phyloP scores from a whole-genome alignment of 2,797 vertebrate genomes.

The Peromyscus melanophrys region DNA sequence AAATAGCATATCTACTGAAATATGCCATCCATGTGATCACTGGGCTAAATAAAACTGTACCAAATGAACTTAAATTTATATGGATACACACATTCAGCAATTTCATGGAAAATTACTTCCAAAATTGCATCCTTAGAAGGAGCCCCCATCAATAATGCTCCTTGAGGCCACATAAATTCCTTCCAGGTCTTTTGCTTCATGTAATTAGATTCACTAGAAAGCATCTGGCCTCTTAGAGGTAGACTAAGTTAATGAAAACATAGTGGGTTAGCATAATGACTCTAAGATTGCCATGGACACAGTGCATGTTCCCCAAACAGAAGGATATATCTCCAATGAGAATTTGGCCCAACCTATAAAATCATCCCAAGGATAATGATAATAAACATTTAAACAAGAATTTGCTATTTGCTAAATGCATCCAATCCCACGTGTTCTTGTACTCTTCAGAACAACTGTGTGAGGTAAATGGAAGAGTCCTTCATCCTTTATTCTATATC shows the following conservation, averaged over 20 bases:
- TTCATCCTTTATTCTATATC: background rate
- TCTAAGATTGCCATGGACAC: constrained; percentile 26
- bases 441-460: constrained; percentile 39
- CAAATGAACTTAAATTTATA: constrained; percentile 80
- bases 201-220: constrained; percentile 71
- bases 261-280: constrained; percentile 48
- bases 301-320: constrained; percentile 12
- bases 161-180: constrained; percentile 72
- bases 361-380: constrained; percentile 33
- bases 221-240: constrained; percentile 48
- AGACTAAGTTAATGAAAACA: constrained; percentile 70
- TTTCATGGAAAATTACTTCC: constrained; percentile 85
- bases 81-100: constrained; percentile 76
- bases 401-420: constrained; percentile 53
- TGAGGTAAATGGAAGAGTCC: background rate
- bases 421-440: background rate
- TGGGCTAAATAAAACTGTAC: constrained; percentile 76
- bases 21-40: constrained; percentile 69
- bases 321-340: constrained; percentile 17
- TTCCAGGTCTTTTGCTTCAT: constrained; percentile 60
- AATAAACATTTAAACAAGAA: constrained; percentile 51
- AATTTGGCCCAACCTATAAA: constrained; percentile 50
- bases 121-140: constrained; percentile 82
- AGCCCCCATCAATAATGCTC: constrained; percentile 77
- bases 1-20: constrained; percentile 71